Evolutionary conservation across 1,140 invertebrate species (phyloP).

Genomic region (Sinella curviseta): DNA sequence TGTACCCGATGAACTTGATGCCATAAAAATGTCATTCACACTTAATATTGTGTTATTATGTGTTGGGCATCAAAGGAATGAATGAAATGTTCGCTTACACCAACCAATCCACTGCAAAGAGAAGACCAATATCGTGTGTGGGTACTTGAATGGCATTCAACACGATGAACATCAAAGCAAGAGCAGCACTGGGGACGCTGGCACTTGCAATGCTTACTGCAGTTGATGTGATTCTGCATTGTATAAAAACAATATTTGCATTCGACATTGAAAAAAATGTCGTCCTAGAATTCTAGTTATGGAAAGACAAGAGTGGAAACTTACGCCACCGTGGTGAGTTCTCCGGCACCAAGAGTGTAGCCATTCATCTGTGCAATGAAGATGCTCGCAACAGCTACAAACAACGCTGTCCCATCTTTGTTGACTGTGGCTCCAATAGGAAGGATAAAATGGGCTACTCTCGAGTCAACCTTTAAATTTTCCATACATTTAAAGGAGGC

Average conservation of each 20-base stretch:
- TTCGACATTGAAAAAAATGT: background rate
- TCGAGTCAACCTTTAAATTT: conserved; percentile 80
- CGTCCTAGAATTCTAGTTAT: too few species aligned
- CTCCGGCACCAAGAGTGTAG: conserved; percentile 73
- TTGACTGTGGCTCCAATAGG: conserved; percentile 90
- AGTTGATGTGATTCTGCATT: conserved; percentile 77
- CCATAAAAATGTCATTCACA: background rate
- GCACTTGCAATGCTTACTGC: conserved; percentile 89
- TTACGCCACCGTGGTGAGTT: conserved; percentile 78
- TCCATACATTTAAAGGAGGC: conserved; percentile 92
- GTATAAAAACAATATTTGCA: background rate
- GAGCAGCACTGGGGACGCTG: conserved; percentile 87
- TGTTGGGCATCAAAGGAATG: conserved; percentile 12
- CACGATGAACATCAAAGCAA: conserved; percentile 80
- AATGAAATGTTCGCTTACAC: conserved; percentile 67
- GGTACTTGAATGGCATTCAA: conserved; percentile 82
- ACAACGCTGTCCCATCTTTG: conserved; percentile 92
- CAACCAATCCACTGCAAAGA: conserved; percentile 88
- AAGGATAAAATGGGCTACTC: conserved; percentile 86
- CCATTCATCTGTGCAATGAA: conserved; percentile 92
- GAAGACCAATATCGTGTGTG: conserved; percentile 74
- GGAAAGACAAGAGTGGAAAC: too few species aligned
- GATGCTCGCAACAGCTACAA: conserved; percentile 81
- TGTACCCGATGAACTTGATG: background rate
- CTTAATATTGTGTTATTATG: background rate